Evolutionary conservation across 1,140 invertebrate genomes (phyloP).

Genomic region (Harlomillsia oculata): DNA sequence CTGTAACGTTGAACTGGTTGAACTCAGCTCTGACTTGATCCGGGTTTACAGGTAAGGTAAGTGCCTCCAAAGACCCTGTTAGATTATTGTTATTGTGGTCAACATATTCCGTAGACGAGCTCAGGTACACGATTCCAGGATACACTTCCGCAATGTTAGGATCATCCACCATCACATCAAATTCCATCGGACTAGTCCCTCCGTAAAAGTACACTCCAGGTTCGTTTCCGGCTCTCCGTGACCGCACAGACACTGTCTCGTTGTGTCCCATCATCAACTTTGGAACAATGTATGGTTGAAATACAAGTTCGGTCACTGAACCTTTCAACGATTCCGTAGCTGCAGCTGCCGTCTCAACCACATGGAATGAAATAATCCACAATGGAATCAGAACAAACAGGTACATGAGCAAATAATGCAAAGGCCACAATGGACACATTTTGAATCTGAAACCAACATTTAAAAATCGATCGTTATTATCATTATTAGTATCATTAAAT

Average conservation of each 20-base stretch:
- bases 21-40: no score
- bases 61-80: no score
- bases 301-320: constrained; percentile 38
- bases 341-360: constrained; percentile 40
- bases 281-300: constrained; percentile 35
- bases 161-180: constrained; percentile 33
- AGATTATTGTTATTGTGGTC: no score
- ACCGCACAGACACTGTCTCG: constrained; percentile 28
- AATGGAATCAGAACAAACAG: constrained; percentile 45
- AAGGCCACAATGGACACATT: constrained; percentile 54
- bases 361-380: constrained; percentile 43
- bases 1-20: constrained; percentile 49
- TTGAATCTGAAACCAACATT: no score
- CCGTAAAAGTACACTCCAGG: constrained; percentile 1
- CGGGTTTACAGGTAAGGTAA: no score
- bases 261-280: constrained; percentile 28
- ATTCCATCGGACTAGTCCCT: constrained; percentile 4
- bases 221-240: constrained; percentile 19
- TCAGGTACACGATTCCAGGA: no score
- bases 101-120: no score
- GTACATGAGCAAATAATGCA: constrained; percentile 50
- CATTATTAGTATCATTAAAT: no score
- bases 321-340: constrained; percentile 34
- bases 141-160: constrained; percentile 24
- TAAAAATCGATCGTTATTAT: no score